Base-by-base conservation (phyloP, 2,888 invertebrate genomes). In the Drosophila kanekoi region DNA sequence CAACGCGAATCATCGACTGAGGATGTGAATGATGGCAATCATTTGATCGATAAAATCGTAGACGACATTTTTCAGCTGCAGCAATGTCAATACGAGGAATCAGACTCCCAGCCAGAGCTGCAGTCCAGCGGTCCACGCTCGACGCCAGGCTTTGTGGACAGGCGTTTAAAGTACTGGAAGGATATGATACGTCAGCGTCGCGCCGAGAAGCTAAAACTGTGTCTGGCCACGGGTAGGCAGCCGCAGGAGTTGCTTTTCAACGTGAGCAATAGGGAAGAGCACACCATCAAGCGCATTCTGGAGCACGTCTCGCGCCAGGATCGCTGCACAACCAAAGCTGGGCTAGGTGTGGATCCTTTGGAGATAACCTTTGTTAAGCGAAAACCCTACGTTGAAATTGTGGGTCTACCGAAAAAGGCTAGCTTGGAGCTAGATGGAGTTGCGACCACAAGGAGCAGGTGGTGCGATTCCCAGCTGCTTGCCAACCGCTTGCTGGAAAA, bases 91-190 rank as follows among this genome's bases (percentile, higher is more conserved):
- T 37, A 51, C 5, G 20, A 47, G 2, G 37, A 51, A 1, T 68
- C 74, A 1, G 49, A 60, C 0, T 65, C 58, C 0, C 10, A 47
- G 41, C 13, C 20, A 1, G 13, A 44, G 6, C 20, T 38, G 2
- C 14, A 10, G 4, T 3, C 1, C 11, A 14, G n/a, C n/a, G n/a
- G 1, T 13, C 10, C 18, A 8, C 3, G 16, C 11, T 14, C 58
- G 8, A 51, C 73, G 0, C 64, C 49, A 6, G 73, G 65, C n/a
- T 68, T 43, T 3, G 79, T 83, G 16, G 91, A 90, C 54, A 78
- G 54, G 8, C 85, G 90, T 1, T 68, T 90, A 11, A 47, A 79
- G 16, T 91, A 90, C 57, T 90, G 91, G 91, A 89, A 86, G 48
- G 57, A 85, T 20, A 67, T 83, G 73, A 57, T 90, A 13, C 59